Base-by-base conservation (phyloP, 2,888 invertebrate genomes). In the Scaptomyza tumidula region DNA sequence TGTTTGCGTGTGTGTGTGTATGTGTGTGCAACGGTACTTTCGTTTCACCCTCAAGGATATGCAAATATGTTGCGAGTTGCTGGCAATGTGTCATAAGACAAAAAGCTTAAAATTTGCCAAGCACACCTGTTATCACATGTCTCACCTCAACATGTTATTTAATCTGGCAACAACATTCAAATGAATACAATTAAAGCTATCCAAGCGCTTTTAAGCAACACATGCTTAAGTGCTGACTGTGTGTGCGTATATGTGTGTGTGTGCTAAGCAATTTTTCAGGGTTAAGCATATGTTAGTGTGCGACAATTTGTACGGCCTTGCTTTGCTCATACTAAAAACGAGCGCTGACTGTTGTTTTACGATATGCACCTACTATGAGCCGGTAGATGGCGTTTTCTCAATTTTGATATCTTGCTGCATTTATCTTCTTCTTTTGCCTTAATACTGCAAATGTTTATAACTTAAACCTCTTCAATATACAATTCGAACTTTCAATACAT, bases 101-200 rank as follows among this genome's bases (percentile, higher is more conserved):
- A 44, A 62, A 53, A 60, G 69, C 63, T 70, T 59, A 45, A 53
- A 53, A 37, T 52, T 45, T 56, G 56, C 52, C 35, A 35, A 33
- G 70, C 73, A 86, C 88, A 86, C 88, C 85, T 88, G 88, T 88
- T 86, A 88, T 86, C 75, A 79, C 74, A 74, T 79, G 29, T 72
- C 79, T 80, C 61, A 78, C 73, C 62, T 75, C 57, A 78, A 61
- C 60, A 65, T 63, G 44, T 74, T 74, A 68, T 58, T 71, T 58
- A 71, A 71, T 60, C 60, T 59, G 50, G 49, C 65, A 59, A 39
- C 44, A 48, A 55, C 49, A 56, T 60, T 60, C 35, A 10, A 54
- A 61, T 66, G 58, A 56, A 63, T 64, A 14, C 43, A 69, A 69
- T 64, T 78, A 64, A 75, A 70, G 61, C 78, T 69, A 55, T 45